phyloP scores from a whole-genome alignment of 2,797 vertebrate genomes.

The Morus bassanus region DNA sequence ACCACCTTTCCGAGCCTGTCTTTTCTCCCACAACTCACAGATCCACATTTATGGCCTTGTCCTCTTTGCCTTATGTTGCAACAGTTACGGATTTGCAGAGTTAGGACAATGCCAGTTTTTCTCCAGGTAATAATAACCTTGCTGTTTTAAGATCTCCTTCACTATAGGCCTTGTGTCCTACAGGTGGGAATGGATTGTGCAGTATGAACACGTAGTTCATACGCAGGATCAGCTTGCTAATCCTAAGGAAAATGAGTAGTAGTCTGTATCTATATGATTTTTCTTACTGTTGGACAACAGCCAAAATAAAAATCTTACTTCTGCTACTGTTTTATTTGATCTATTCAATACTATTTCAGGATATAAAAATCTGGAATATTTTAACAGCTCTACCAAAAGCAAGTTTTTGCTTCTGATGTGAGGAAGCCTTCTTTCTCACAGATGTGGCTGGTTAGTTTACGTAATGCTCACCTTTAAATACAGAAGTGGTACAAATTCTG shows the following conservation, averaged over 20 bases:
- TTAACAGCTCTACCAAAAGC: background rate
- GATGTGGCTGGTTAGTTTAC: background rate
- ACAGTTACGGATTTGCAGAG: background rate
- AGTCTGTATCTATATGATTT: background rate
- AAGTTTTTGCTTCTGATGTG: background rate
- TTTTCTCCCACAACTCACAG: background rate
- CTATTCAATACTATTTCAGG: background rate
- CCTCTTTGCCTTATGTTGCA: background rate
- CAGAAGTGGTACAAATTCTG: background rate
- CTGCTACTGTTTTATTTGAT: background rate
- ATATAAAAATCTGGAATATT: background rate
- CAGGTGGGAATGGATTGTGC: background rate
- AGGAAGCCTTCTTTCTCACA: background rate
- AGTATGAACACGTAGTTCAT: background rate
- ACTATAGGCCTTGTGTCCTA: background rate
- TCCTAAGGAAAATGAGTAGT: background rate
- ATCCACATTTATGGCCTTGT: background rate
- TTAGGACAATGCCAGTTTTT: background rate
- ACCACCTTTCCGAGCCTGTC: background rate
- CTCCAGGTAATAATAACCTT: background rate
- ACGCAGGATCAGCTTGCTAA: background rate
- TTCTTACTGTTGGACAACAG: background rate
- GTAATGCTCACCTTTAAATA: background rate
- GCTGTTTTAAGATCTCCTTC: background rate
- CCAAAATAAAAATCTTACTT: background rate